Conservation (phyloP, 2,888 invertebrate species). For the Lypha dubia region DNA sequence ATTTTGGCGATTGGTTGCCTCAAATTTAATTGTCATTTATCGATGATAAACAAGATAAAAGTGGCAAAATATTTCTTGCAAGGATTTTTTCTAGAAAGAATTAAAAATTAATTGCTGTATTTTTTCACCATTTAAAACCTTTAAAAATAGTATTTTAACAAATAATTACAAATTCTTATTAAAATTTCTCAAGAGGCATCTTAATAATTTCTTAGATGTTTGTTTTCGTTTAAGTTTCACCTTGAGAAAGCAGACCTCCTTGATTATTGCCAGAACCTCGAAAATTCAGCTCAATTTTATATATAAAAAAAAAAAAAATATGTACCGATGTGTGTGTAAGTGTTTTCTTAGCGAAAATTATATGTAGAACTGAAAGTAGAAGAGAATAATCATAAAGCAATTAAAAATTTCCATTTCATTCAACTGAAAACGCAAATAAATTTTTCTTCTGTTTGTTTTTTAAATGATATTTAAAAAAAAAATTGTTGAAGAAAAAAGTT, state of each 20-base stretch:
- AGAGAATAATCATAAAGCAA: conserved; percentile 75
- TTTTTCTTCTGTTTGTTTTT: conserved; percentile 33
- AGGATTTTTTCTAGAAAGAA: too few species aligned
- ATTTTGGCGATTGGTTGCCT: conserved; percentile 45
- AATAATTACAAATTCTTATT: conserved; percentile 18
- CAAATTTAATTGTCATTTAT: conserved; percentile 72
- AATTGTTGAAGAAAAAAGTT: neutral
- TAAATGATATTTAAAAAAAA: conserved; percentile 54
- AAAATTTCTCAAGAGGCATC: neutral
- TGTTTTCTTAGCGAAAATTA: neutral
- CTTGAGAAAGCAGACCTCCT: conserved; percentile 24
- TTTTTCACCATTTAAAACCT: too few species aligned
- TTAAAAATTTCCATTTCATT: conserved; percentile 82
- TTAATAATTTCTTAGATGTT: conserved; percentile 27
- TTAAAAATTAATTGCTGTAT: too few species aligned
- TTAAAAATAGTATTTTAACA: too few species aligned
- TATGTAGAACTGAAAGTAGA: conserved; percentile 1
- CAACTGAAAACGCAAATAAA: conserved; percentile 75
- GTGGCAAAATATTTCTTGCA: too few species aligned
- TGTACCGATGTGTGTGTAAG: too few species aligned
- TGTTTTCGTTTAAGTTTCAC: neutral
- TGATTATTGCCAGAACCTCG: conserved; percentile 9
- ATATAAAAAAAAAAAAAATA: neutral
- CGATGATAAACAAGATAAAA: conserved; percentile 79
- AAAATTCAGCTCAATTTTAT: conserved; percentile 10